Conservation (phyloP, 2,113 vertebrate species). For the Gymnocephalus cernua region DNA sequence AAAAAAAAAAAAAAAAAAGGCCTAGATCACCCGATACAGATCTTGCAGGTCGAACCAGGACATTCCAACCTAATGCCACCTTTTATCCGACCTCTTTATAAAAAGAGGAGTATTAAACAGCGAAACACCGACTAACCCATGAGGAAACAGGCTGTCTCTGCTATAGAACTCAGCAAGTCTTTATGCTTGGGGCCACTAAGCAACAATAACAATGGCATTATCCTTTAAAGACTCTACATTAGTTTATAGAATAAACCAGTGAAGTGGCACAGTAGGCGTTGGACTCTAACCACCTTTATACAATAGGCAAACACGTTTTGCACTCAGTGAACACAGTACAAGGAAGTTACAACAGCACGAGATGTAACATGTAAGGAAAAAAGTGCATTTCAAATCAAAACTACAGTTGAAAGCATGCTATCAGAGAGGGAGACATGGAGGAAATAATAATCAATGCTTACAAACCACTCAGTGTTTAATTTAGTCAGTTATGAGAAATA, state of each 20-base stretch:
- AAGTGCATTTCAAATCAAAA: constrained; percentile 21
- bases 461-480: constrained; percentile 23
- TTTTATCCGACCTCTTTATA: background rate
- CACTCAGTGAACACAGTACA: constrained; percentile 28
- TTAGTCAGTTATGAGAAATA: constrained; percentile 46
- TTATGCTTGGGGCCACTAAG: background rate
- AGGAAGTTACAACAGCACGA: constrained; percentile 29
- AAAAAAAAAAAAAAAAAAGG: background rate
- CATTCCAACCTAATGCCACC: background rate
- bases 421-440: constrained; percentile 26
- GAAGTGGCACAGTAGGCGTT: background rate
- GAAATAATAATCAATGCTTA: constrained; percentile 53
- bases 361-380: constrained; percentile 27
- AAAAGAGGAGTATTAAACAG: background rate
- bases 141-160: background rate
- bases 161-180: background rate
- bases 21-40: background rate
- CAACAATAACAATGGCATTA: background rate
- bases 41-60: background rate
- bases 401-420: constrained; percentile 52
- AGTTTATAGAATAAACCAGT: background rate
- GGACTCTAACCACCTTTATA: constrained; percentile 8
- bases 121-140: background rate
- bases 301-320: constrained; percentile 5
- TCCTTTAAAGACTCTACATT: background rate